phyloP scores from a whole-genome alignment of 2,888 invertebrate genomes.

The Drosophila subquinaria region DNA sequence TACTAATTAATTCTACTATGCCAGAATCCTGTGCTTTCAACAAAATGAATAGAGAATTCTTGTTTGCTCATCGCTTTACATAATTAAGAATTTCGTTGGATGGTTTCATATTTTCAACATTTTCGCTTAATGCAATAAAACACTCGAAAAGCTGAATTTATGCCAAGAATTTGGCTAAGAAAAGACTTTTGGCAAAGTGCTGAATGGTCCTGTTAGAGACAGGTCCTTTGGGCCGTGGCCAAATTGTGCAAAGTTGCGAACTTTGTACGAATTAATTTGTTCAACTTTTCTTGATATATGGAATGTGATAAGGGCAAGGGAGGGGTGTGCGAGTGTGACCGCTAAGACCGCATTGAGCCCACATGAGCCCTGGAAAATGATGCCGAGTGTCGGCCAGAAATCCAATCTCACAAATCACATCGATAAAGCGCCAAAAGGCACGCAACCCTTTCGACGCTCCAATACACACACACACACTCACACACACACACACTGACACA shows the following conservation, averaged over 20 bases:
- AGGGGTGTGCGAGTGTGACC: slow-evolving; percentile 38
- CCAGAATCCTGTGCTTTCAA: neutral
- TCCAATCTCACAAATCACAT: slow-evolving; percentile 81
- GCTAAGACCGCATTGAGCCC: slow-evolving; percentile 78
- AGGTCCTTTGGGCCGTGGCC: slow-evolving; percentile 51
- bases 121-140: slow-evolving; percentile 20
- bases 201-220: slow-evolving; percentile 36
- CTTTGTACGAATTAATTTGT: slow-evolving; percentile 75
- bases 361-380: slow-evolving; percentile 70
- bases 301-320: neutral
- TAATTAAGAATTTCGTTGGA: neutral
- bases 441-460: slow-evolving; percentile 72
- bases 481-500: slow-evolving; percentile 20
- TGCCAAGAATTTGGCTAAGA: slow-evolving; percentile 52
- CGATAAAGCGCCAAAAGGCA: slow-evolving; percentile 76
- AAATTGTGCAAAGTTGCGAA: slow-evolving; percentile 73
- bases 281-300: slow-evolving; percentile 63
- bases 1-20: neutral
- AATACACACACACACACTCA: slow-evolving; percentile 22
- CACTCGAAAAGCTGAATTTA: slow-evolving; percentile 42
- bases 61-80: neutral
- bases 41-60: neutral
- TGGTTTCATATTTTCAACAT: slow-evolving; percentile 16
- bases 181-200: slow-evolving; percentile 46
- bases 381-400: slow-evolving; percentile 56